Conservation (phyloP, 2,797 vertebrate genomes). For the Falco berigora region DNA sequence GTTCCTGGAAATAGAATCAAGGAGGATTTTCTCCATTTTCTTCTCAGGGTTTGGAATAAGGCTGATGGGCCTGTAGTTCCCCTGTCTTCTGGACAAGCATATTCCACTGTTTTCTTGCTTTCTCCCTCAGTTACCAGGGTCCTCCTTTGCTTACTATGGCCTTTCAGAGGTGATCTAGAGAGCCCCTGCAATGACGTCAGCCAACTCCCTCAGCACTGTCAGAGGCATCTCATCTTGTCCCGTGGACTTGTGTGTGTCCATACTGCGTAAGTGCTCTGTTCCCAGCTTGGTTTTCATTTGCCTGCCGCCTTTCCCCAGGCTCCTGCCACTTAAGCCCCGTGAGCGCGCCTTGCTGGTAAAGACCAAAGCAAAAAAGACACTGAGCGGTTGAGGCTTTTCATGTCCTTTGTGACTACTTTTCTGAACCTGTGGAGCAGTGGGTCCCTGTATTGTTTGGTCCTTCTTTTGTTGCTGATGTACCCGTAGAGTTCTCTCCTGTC, state of each 20-base stretch:
- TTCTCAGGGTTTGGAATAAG: neutral
- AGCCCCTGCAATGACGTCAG: neutral
- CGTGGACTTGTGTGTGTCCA: neutral
- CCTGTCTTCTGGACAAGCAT: neutral
- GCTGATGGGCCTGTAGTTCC: neutral
- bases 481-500: neutral
- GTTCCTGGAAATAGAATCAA: neutral
- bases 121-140: neutral
- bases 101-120: neutral
- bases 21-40: neutral
- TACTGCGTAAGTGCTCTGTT: neutral
- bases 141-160: neutral
- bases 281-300: neutral
- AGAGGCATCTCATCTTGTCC: neutral
- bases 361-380: neutral
- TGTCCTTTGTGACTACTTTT: neutral
- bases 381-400: neutral
- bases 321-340: neutral
- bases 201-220: neutral
- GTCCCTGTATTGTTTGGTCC: neutral
- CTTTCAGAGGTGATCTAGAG: neutral
- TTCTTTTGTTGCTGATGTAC: neutral
- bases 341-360: neutral
- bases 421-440: neutral
- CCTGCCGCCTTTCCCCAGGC: neutral